Conservation (phyloP, 2,797 vertebrate genomes). For the Pempheris klunzingeri region DNA sequence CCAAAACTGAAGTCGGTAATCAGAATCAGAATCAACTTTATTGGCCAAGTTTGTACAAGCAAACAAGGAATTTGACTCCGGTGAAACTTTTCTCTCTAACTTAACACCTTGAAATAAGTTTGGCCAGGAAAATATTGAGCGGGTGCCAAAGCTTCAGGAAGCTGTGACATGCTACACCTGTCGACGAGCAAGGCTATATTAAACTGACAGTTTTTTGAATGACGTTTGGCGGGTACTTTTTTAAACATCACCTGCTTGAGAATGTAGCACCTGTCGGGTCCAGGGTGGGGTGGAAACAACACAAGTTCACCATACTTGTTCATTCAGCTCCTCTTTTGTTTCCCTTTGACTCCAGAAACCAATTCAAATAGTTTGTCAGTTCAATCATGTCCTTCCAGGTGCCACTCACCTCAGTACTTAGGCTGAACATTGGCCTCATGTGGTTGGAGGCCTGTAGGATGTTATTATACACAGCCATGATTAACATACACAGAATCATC, state of each 20-base stretch:
- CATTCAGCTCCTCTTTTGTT: conserved; percentile 34
- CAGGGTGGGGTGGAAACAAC: neutral
- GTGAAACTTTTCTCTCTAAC: too few species aligned
- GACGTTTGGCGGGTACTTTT: neutral
- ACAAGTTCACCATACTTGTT: conserved; percentile 20
- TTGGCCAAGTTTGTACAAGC: too few species aligned
- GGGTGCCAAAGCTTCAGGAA: neutral
- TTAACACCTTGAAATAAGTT: neutral
- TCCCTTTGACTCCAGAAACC: neutral
- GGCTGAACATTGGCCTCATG: neutral
- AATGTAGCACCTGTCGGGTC: conserved; percentile 38
- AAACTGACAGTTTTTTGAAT: conserved; percentile 20
- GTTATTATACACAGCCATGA: neutral
- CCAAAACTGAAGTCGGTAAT: neutral
- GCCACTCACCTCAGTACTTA: neutral
- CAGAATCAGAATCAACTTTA: too few species aligned
- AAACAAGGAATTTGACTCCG: too few species aligned
- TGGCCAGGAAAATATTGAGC: neutral
- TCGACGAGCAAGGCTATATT: neutral
- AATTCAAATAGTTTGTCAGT: neutral
- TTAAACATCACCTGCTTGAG: neutral
- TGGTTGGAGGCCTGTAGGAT: neutral
- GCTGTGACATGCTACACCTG: neutral
- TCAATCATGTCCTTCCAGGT: neutral
- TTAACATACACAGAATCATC: neutral